These are phyloP conservation scores for Pipistrellus pipistrellus DNA, from an alignment of 2,797 vertebrate genomes.

Conservation along the genomic window DNA sequence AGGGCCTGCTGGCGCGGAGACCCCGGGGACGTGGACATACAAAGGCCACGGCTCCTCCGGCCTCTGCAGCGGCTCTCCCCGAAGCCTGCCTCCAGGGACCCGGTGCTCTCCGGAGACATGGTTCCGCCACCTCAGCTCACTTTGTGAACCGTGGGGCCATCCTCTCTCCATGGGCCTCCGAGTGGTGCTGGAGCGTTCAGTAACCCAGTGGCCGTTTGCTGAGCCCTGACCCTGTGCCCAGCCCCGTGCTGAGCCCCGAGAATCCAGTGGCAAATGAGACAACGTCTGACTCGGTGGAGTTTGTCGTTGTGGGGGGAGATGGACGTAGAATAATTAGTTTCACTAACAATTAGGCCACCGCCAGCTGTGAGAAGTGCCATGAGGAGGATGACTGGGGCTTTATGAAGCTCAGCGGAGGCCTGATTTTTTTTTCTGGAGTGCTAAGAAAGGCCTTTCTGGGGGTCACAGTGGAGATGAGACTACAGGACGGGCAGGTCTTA, in stretches of 20 bases:
- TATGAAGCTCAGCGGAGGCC: neutral
- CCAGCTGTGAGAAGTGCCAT: neutral
- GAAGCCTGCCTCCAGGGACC: neutral
- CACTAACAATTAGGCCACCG: neutral
- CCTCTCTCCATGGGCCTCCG: neutral
- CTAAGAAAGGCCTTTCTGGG: neutral
- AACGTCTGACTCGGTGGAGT: neutral
- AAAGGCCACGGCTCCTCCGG: neutral
- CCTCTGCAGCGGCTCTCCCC: neutral
- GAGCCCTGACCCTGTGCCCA: neutral
- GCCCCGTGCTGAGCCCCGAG: neutral
- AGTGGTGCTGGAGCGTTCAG: too few species aligned
- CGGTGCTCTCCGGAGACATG: neutral
- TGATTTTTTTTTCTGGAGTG: neutral
- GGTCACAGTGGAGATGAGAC: neutral
- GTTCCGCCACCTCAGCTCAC: neutral
- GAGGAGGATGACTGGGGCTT: neutral
- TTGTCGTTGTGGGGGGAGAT: neutral
- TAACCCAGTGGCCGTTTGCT: neutral
- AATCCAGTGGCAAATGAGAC: neutral
- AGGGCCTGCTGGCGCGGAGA: constrained; percentile 73
- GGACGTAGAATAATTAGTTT: neutral
- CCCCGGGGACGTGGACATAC: constrained; percentile 42
- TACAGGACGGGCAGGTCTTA: neutral
- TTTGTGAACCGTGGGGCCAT: accelerated